A percentile compares a stretch with the other conserved stretches of the same genome.
Conservation (phyloP, 2,888 invertebrate species). For the Apoda limacodes region DNA sequence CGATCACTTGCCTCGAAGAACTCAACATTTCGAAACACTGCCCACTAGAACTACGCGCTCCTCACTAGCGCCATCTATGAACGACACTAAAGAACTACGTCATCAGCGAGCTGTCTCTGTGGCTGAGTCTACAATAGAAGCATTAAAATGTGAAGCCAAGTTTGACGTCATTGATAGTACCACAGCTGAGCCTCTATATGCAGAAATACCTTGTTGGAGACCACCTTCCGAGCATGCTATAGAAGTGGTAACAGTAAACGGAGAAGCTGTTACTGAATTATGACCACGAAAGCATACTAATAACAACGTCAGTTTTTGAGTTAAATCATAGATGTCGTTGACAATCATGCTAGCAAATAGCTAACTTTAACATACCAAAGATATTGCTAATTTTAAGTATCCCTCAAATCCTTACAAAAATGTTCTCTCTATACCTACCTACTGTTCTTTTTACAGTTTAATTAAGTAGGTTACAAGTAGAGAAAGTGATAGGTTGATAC, state of each 20-base stretch:
- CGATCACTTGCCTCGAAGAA: slow-evolving; percentile 68
- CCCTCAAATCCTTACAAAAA: no score
- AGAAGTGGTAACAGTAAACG: slow-evolving; percentile 52
- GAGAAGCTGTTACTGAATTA: slow-evolving; percentile 65
- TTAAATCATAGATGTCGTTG: no score
- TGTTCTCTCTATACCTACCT: no score
- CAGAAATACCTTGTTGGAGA: slow-evolving; percentile 73
- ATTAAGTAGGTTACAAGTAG: no score
- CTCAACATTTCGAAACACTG: slow-evolving; percentile 36
- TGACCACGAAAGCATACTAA: no score
- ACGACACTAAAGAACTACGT: slow-evolving; percentile 32
- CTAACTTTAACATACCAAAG: no score
- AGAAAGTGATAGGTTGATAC: no score
- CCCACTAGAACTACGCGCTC: slow-evolving; percentile 34
- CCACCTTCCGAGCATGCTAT: slow-evolving; percentile 59
- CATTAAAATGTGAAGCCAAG: slow-evolving; percentile 56
- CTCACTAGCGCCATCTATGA: slow-evolving; percentile 47
- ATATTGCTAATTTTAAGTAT: no score
- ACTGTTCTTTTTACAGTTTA: no score
- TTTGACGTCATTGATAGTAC: slow-evolving; percentile 48
- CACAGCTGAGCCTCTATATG: slow-evolving; percentile 73
- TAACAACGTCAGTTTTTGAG: no score
- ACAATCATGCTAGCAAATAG: no score
- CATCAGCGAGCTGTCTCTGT: slow-evolving; percentile 35
- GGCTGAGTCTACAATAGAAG: slow-evolving; percentile 52